Conservation (phyloP, 1,140 invertebrate genomes). For the Epicauta chinensis region DNA sequence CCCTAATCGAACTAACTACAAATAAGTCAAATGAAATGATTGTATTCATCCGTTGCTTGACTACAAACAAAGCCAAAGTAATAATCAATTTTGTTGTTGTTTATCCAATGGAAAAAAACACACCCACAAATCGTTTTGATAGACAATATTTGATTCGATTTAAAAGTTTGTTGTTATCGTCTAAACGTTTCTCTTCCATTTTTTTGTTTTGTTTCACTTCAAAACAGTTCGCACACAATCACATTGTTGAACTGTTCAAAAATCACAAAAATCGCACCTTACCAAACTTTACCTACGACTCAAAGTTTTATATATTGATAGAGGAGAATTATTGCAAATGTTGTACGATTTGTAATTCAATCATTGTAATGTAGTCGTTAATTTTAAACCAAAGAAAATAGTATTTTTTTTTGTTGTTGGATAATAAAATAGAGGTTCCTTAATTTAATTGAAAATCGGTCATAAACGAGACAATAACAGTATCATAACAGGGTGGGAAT, state of each 20-base stretch:
- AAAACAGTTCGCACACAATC: constrained; percentile 15
- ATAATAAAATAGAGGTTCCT: constrained; percentile 16
- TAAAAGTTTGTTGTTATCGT: constrained; percentile 4
- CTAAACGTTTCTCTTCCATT: too few species aligned
- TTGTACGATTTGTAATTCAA: too few species aligned
- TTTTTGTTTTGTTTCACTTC: background rate
- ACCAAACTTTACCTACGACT: constrained; percentile 14
- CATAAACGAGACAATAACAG: constrained; percentile 6
- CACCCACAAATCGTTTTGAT: too few species aligned
- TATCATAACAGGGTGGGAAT: constrained; percentile 15
- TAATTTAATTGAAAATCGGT: background rate
- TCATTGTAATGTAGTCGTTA: too few species aligned
- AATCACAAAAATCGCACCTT: constrained; percentile 5
- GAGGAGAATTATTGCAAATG: too few species aligned
- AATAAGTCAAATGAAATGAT: too few species aligned
- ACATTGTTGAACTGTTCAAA: constrained; percentile 11
- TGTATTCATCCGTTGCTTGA: too few species aligned
- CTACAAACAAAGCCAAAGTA: too few species aligned
- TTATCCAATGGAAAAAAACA: too few species aligned
- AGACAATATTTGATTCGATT: constrained; percentile 2
- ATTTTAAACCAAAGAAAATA: too few species aligned
- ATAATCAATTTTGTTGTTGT: too few species aligned
- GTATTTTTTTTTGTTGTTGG: background rate
- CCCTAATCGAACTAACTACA: too few species aligned
- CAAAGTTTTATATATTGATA: constrained; percentile 4